A percentile compares a stretch with the other conserved stretches of the same genome.
Conservation (phyloP, 2,797 vertebrate species). For the Otolemur crassicaudatus region DNA sequence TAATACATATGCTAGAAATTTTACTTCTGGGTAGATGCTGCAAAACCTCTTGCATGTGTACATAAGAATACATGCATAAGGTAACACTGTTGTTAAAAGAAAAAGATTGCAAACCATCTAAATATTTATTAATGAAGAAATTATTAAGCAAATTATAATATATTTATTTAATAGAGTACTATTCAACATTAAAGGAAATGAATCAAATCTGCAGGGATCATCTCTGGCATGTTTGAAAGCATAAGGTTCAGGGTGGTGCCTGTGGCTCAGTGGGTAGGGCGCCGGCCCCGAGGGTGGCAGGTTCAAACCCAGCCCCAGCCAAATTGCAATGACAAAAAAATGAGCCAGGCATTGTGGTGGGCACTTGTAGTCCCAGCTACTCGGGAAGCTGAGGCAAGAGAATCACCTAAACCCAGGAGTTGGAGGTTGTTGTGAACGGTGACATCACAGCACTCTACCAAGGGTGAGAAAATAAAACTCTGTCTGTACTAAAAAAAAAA, state of each 20-base stretch:
- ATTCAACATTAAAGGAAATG: background rate
- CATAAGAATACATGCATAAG: background rate
- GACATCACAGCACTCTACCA: too few relatives aligned
- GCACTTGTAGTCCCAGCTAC: too few relatives aligned
- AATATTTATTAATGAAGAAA: background rate
- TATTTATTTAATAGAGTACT: background rate
- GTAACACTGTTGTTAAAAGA: background rate
- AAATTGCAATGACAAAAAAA: too few relatives aligned
- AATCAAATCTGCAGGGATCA: background rate
- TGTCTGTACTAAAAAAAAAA: too few relatives aligned
- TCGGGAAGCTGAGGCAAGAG: too few relatives aligned
- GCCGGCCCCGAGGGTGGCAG: too few relatives aligned
- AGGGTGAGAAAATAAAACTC: too few relatives aligned
- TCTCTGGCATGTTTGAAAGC: background rate
- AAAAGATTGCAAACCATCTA: background rate
- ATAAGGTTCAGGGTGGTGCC: background rate
- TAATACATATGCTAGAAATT: background rate
- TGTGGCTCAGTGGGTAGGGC: too few relatives aligned
- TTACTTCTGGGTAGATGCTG: background rate
- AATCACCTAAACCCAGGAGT: too few relatives aligned
- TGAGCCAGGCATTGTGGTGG: too few relatives aligned
- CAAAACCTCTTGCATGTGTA: background rate
- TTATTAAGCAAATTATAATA: background rate
- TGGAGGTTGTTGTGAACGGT: too few relatives aligned
- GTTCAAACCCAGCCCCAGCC: too few relatives aligned